Percentiles rank a stretch among this genome's conserved stretches.
Evolutionary conservation across 1,140 invertebrate genomes (phyloP).

Genomic region (Neotoxoptera formosana): DNA sequence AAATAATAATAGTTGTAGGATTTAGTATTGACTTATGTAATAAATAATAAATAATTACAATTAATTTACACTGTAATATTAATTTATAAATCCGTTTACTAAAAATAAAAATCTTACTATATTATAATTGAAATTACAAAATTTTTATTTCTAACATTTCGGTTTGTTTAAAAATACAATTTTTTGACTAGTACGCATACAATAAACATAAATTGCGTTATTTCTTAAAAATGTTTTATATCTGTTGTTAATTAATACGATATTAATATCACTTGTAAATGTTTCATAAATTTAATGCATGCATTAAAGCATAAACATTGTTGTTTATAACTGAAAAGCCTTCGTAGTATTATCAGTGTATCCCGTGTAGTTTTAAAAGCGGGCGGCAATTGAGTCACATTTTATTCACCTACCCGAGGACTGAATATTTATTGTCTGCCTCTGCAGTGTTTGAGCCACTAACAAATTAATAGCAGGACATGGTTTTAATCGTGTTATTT

Average conservation of each 20-base stretch:
- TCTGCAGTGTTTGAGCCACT: neutral
- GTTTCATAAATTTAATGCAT: neutral
- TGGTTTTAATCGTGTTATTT: neutral
- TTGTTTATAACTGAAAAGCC: neutral
- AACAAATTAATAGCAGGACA: neutral
- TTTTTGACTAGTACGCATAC: neutral
- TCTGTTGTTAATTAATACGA: neutral
- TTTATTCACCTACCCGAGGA: neutral
- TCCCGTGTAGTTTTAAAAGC: neutral
- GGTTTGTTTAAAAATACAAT: neutral
- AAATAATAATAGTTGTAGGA: neutral
- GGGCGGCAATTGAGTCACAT: neutral
- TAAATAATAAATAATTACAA: neutral
- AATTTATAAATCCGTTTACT: neutral
- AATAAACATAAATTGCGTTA: neutral
- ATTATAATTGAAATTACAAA: too few relatives aligned
- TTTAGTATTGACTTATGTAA: neutral
- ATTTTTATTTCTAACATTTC: neutral
- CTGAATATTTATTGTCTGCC: neutral
- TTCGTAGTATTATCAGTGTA: neutral
- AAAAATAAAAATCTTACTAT: neutral
- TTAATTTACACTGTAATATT: neutral
- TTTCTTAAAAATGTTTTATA: neutral
- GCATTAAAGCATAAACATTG: neutral
- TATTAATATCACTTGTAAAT: neutral